Conservation (phyloP, 1,140 invertebrate genomes). For the Eupristina koningsbergeri region DNA sequence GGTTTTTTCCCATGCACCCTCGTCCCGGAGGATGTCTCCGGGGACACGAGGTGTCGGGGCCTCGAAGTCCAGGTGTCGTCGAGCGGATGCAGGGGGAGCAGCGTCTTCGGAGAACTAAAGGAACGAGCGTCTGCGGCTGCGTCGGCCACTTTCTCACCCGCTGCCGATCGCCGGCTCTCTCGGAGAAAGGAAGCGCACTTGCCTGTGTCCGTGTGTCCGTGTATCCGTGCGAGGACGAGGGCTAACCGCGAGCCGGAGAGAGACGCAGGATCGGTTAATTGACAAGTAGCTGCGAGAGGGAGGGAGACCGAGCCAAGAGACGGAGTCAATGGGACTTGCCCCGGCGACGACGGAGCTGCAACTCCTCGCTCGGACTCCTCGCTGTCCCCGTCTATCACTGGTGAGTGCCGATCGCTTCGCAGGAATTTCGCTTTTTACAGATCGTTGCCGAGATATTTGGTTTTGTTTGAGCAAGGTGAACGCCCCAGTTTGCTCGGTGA, state of each 20-base stretch:
- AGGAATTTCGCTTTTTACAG: conserved; percentile 20
- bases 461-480: conserved; percentile 28
- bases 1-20: too few species aligned
- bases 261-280: conserved; percentile 18
- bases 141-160: conserved; percentile 6
- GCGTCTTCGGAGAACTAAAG: too few species aligned
- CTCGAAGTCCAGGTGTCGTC: too few species aligned
- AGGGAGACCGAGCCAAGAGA: not conserved
- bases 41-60: too few species aligned
- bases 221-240: too few species aligned
- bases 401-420: not conserved
- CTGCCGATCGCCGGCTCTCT: not conserved
- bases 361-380: not conserved
- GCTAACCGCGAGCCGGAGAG: not conserved
- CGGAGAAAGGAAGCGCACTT: conserved; percentile 7
- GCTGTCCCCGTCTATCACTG: not conserved
- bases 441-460: conserved; percentile 12
- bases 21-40: too few species aligned
- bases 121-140: not conserved
- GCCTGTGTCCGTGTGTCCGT: not conserved
- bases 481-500: conserved; percentile 40
- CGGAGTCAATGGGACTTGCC: not conserved
- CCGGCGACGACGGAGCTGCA: not conserved
- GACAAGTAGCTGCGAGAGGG: conserved; percentile 14
- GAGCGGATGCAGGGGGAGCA: too few species aligned